phyloP scores from a whole-genome alignment of 1,140 invertebrate species.

The Drosophila repleta region DNA sequence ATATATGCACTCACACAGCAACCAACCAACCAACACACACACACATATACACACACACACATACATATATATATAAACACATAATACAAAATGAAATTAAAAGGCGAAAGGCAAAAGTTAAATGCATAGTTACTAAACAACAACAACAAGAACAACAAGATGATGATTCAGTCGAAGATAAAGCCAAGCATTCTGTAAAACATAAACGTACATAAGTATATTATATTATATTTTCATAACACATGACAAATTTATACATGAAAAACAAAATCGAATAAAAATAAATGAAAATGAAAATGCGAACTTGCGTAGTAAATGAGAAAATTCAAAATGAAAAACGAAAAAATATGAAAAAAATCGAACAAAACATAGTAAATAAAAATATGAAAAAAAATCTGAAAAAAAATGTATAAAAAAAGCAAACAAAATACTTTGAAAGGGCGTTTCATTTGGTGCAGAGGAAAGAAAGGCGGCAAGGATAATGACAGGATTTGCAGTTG shows the following conservation, averaged over 20 bases:
- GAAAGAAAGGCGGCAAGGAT: slow-evolving; percentile 15
- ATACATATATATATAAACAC: slow-evolving; percentile 22
- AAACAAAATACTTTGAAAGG: slow-evolving; percentile 56
- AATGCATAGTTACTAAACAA: slow-evolving; percentile 77
- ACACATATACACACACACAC: slow-evolving; percentile 30
- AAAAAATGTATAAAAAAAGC: slow-evolving; percentile 45
- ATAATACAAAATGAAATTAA: slow-evolving; percentile 28
- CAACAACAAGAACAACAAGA: slow-evolving; percentile 28
- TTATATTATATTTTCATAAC: slow-evolving; percentile 83
- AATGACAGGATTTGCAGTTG: slow-evolving; percentile 43
- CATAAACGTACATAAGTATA: slow-evolving; percentile 80
- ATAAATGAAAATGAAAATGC: not conserved
- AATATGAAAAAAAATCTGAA: slow-evolving; percentile 68
- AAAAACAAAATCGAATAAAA: slow-evolving; percentile 48
- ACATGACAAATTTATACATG: slow-evolving; percentile 82
- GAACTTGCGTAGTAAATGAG: slow-evolving; percentile 79
- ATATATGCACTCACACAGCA: slow-evolving; percentile 49
- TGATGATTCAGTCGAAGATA: slow-evolving; percentile 9
- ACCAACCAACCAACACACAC: no score
- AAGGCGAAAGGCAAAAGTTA: slow-evolving; percentile 63
- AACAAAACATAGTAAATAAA: slow-evolving; percentile 74
- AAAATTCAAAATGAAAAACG: slow-evolving; percentile 49
- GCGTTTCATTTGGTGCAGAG: slow-evolving; percentile 48
- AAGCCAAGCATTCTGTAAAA: slow-evolving; percentile 81
- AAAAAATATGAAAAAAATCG: slow-evolving; percentile 35